A percentile compares a stretch with the other conserved stretches of the same genome.
phyloP scores from a whole-genome alignment of 2,888 invertebrate genomes.

The Hemaris fuciformis region DNA sequence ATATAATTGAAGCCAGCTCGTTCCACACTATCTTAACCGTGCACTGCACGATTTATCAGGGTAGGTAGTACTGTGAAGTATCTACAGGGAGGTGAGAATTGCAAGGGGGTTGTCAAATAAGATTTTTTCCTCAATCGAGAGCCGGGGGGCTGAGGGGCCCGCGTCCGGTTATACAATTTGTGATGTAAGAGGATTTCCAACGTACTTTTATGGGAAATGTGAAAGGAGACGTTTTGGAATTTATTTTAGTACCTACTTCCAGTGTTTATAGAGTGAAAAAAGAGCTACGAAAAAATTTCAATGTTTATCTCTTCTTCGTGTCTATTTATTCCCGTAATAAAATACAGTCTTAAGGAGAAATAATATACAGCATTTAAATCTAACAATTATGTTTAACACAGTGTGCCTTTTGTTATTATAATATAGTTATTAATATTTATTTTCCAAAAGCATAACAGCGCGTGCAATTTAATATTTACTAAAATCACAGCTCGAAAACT shows the following conservation, averaged over 20 bases:
- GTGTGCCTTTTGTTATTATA: too few species aligned
- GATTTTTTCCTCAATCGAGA: conserved; percentile 76
- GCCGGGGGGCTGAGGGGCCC: conserved; percentile 30
- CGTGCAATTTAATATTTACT: not conserved
- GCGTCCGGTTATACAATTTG: conserved; percentile 69
- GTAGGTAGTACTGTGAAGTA: conserved; percentile 40
- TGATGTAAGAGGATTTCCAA: conserved; percentile 38
- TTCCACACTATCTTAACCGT: conserved; percentile 38
- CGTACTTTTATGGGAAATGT: conserved; percentile 17
- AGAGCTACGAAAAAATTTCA: too few species aligned
- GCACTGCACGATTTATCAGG: conserved; percentile 52
- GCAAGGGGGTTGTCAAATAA: conserved; percentile 71
- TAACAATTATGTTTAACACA: too few species aligned
- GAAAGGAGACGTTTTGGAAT: conserved; percentile 14
- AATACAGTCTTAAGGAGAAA: too few species aligned
- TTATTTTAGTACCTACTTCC: conserved; percentile 10
- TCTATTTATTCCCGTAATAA: too few species aligned
- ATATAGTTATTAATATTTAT: too few species aligned
- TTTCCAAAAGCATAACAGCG: too few species aligned
- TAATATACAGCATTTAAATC: too few species aligned
- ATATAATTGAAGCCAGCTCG: conserved; percentile 21
- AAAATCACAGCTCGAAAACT: not conserved
- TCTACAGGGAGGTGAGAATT: conserved; percentile 63
- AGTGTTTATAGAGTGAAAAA: not conserved
- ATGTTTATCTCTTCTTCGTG: too few species aligned